Evolutionary conservation across 2,113 vertebrate genomes (phyloP), one percentile per base, ranked within the genome.

Genomic region (Gobiocypris rarus): DNA sequence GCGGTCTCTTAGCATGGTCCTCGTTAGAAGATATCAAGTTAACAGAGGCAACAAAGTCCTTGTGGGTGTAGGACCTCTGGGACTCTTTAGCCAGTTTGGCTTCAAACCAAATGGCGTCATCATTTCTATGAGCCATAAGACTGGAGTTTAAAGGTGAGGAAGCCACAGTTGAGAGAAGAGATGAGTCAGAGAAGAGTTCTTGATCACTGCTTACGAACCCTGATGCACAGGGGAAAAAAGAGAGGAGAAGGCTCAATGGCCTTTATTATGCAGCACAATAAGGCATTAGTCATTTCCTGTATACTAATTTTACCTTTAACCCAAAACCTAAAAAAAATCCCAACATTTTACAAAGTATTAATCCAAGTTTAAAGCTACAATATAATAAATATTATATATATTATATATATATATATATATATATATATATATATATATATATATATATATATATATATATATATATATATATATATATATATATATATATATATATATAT

Each of bases 201-300:
- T 65, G 41, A 48, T 80, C 77, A 71, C 79, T 87, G 56, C 65
- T 87, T 52, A 56, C 41, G 6, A 85, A 50, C 2, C 86, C 86
- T 87, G 26, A 81, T 26, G 28, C 31, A n/a, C 17, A 81, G 65
- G 19, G n/a, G 59, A 19, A 38, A 48, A 26, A 43, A 63, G 1
- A 45, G 26, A 78, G 3, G 8, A n/a, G n/a, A n/a, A n/a, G n/a
- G n/a, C n/a, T n/a, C n/a, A n/a, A n/a, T n/a, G n/a, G n/a, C n/a
- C n/a, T n/a, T n/a, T n/a, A n/a, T n/a, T n/a, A n/a, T n/a, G 1
- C 65, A 38, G 65, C 31, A 38, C 17, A 38, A 52, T 19, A 31
- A 15, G 19, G 31, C 15, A 38, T 6, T 3, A 4, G 31, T 67
- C 34, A 1, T 41, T 59, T 41, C 31, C 34, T 11, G 9, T 22